Evolutionary conservation across 2,888 invertebrate genomes (phyloP).

Genomic region (Leptogaster cylindrica): DNA sequence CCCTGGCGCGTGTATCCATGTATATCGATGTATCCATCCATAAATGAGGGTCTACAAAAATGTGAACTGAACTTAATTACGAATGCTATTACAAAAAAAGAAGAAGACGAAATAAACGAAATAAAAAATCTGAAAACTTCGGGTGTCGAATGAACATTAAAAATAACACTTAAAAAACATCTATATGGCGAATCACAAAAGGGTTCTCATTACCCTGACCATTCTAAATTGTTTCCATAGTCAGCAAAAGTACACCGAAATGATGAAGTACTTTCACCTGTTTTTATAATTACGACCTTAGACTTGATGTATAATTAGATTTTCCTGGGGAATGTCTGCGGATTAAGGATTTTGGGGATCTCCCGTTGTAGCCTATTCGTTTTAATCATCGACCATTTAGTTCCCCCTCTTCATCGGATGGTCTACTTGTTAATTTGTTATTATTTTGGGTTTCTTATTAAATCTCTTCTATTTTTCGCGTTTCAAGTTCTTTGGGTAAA

Average conservation of each 20-base stretch:
- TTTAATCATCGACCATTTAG: no score
- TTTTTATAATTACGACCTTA: slow-evolving; percentile 33
- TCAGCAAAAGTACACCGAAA: slow-evolving; percentile 16
- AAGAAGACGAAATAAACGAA: no score
- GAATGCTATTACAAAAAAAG: slow-evolving; percentile 29
- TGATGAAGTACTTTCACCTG: slow-evolving; percentile 27
- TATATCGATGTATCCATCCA: slow-evolving; percentile 29
- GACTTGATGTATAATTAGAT: slow-evolving; percentile 37
- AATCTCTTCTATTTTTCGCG: no score
- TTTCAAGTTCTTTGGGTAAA: no score
- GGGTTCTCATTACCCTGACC: slow-evolving; percentile 9
- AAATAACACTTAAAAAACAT: slow-evolving; percentile 28
- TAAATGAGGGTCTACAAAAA: slow-evolving; percentile 34
- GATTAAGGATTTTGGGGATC: slow-evolving; percentile 31
- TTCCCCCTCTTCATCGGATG: no score
- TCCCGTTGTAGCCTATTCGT: no score
- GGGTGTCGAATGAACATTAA: slow-evolving; percentile 11
- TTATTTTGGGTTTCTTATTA: no score
- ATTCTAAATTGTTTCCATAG: not conserved
- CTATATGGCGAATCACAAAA: slow-evolving; percentile 13
- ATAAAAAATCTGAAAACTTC: not conserved
- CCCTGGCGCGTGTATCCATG: slow-evolving; percentile 38
- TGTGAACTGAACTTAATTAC: slow-evolving; percentile 34
- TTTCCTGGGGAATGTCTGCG: slow-evolving; percentile 16
- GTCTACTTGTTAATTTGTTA: no score